phyloP scores from a whole-genome alignment of 2,888 invertebrate species.

The Limnephilus lunatus region DNA sequence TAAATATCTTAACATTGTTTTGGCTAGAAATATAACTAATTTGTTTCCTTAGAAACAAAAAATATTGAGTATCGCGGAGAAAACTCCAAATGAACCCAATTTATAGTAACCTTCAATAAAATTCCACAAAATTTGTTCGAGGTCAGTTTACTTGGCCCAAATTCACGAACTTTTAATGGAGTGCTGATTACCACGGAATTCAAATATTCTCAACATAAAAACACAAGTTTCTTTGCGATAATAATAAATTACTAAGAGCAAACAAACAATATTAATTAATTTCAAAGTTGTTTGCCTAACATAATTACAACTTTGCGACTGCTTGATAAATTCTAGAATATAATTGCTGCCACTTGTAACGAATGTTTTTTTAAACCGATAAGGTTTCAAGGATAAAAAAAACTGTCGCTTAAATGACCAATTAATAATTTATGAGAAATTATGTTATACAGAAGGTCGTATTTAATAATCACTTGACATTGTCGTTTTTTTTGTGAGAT shows the following conservation, averaged over 20 bases:
- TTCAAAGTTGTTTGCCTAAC: background rate
- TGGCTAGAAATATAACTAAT: too few relatives aligned
- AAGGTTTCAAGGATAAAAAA: background rate
- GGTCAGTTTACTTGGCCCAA: background rate
- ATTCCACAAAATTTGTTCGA: background rate
- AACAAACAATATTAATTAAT: background rate
- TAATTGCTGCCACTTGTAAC: background rate
- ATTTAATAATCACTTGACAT: too few relatives aligned
- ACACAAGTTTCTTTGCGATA: background rate
- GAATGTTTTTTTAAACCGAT: background rate
- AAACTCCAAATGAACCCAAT: background rate
- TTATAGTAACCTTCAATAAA: background rate
- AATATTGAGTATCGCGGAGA: background rate
- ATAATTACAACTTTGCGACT: background rate
- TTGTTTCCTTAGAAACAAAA: too few relatives aligned
- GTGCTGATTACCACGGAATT: background rate
- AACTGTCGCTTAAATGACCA: background rate
- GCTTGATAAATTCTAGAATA: background rate
- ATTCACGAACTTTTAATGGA: background rate
- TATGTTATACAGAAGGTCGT: too few relatives aligned
- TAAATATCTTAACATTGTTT: too few relatives aligned
- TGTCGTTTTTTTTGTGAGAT: too few relatives aligned
- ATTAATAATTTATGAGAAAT: too few relatives aligned
- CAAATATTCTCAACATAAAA: background rate
- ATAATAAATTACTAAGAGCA: background rate